Percentiles rank a stretch among this genome's conserved stretches.
Conservation (phyloP, 2,888 invertebrate genomes). For the Mimas tiliae region DNA sequence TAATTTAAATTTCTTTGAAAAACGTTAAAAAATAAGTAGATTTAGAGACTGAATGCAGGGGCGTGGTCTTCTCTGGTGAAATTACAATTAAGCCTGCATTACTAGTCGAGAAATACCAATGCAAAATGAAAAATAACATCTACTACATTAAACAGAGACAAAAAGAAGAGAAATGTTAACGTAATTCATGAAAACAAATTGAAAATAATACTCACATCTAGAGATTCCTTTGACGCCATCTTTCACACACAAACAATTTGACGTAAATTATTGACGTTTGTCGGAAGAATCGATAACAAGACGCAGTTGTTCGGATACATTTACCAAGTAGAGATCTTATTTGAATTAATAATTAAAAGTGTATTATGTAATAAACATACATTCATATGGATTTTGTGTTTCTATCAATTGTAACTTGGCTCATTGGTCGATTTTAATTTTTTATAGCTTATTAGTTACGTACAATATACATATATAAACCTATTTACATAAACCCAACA, state of each 20-base stretch:
- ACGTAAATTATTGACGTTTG: slow-evolving; percentile 68
- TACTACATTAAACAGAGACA: slow-evolving; percentile 31
- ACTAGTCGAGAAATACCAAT: slow-evolving; percentile 1
- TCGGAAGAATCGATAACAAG: slow-evolving; percentile 65
- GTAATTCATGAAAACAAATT: slow-evolving; percentile 38
- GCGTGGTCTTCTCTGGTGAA: slow-evolving; percentile 58
- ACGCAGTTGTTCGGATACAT: slow-evolving; percentile 54
- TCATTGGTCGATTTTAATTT: no score
- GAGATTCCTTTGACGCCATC: slow-evolving; percentile 84
- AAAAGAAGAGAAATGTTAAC: slow-evolving; percentile 28
- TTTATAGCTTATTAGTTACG: no score
- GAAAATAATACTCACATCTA: slow-evolving; percentile 76
- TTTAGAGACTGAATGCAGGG: slow-evolving; percentile 51
- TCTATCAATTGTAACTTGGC: no score
- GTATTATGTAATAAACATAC: no score
- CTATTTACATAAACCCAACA: no score
- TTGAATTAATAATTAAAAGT: no score
- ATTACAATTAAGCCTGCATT: slow-evolving; percentile 5
- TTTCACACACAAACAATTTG: slow-evolving; percentile 81
- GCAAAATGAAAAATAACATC: slow-evolving; percentile 27
- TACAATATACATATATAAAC: no score
- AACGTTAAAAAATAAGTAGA: slow-evolving; percentile 37
- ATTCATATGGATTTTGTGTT: no score
- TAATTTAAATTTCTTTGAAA: slow-evolving; percentile 37
- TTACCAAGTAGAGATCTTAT: not conserved